These are phyloP conservation scores for Leptoclinus maculatus DNA, from an alignment of 2,797 vertebrate species.

Conservation along the genomic window DNA sequence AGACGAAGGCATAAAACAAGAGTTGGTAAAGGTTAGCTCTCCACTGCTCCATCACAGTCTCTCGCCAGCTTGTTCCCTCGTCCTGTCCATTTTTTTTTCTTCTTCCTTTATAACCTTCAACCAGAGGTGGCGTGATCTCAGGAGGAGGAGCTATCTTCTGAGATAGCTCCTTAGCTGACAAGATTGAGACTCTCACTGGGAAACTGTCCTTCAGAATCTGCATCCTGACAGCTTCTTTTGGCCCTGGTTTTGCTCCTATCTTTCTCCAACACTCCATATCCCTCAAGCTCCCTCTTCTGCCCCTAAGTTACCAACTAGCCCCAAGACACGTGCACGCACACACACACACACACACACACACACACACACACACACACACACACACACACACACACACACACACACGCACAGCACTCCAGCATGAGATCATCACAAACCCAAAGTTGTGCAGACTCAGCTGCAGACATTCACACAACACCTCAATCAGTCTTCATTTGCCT, in stretches of 20 bases:
- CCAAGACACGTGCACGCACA: slow-evolving; percentile 7
- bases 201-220: slow-evolving; percentile 79
- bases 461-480: slow-evolving; percentile 53
- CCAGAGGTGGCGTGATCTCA: slow-evolving; percentile 48
- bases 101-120: slow-evolving; percentile 64
- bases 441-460: slow-evolving; percentile 73
- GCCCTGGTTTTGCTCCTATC: slow-evolving; percentile 34
- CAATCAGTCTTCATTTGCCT: slow-evolving; percentile 81
- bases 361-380: slow-evolving; percentile 13
- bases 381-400: slow-evolving; percentile 15
- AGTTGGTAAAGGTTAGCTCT: slow-evolving; percentile 72
- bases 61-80: slow-evolving; percentile 49
- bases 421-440: slow-evolving; percentile 62
- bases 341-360: slow-evolving; percentile 4
- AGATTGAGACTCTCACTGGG: slow-evolving; percentile 72
- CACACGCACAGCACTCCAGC: slow-evolving; percentile 38
- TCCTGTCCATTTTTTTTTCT: slow-evolving; percentile 34
- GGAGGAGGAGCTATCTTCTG: slow-evolving; percentile 46
- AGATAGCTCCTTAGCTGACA: slow-evolving; percentile 65
- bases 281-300: slow-evolving; percentile 38
- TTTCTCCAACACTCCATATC: slow-evolving; percentile 37
- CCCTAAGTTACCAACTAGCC: slow-evolving; percentile 38
- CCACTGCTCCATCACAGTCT: slow-evolving; percentile 66
- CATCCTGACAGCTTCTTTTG: slow-evolving; percentile 53
- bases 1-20: slow-evolving; percentile 59